phyloP scores from a whole-genome alignment of 2,113 vertebrate genomes.

The Tachysurus fulvidraco region DNA sequence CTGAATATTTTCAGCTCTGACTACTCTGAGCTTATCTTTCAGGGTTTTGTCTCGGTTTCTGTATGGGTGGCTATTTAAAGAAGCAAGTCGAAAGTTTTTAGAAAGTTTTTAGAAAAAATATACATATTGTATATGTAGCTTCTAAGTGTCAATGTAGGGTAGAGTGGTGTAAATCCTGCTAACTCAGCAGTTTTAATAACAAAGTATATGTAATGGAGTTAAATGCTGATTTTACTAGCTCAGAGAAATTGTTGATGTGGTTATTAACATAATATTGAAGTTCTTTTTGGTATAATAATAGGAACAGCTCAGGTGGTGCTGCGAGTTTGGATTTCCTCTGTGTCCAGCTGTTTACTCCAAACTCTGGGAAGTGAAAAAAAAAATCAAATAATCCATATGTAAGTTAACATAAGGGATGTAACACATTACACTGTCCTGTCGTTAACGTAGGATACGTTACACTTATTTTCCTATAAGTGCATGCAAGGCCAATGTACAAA shows the following conservation, averaged over 20 bases:
- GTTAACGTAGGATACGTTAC: background rate
- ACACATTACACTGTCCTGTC: background rate
- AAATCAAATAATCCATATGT: too few species aligned
- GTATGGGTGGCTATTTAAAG: too few species aligned
- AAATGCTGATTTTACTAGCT: background rate
- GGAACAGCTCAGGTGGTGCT: too few species aligned
- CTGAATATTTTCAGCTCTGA: background rate
- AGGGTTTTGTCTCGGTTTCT: too few species aligned
- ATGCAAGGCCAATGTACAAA: too few species aligned
- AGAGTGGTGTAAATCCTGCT: background rate
- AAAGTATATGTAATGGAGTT: background rate
- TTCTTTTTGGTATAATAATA: too few species aligned
- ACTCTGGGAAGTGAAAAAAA: too few species aligned
- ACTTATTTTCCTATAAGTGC: background rate
- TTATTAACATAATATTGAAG: too few species aligned
- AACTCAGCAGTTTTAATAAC: background rate
- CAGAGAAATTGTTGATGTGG: too few species aligned
- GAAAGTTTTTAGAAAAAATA: background rate
- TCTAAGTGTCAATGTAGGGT: background rate
- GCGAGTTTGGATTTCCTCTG: too few species aligned
- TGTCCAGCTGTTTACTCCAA: too few species aligned
- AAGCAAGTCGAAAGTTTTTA: background rate
- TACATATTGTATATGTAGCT: background rate
- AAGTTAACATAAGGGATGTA: too few species aligned
- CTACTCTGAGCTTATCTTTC: background rate